Evolutionary conservation across 1,140 invertebrate species (phyloP).

Genomic region (Eupristina koningsbergeri): DNA sequence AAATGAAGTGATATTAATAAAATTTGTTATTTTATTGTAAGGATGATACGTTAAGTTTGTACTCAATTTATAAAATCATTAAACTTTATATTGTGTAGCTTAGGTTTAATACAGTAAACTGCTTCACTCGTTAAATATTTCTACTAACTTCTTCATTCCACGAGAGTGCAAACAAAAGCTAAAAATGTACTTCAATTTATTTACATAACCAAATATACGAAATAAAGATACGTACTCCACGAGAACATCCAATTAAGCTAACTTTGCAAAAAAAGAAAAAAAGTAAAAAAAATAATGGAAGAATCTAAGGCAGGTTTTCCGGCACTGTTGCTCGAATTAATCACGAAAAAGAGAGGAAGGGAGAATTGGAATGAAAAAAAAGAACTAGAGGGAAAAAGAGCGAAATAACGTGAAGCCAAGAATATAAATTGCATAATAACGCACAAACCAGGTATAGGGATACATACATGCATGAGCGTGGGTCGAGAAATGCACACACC

Average conservation of each 20-base stretch:
- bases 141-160: not conserved
- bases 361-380: slow-evolving; percentile 8
- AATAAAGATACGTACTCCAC: slow-evolving; percentile 32
- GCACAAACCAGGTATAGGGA: not conserved
- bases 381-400: not conserved
- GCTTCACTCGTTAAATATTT: slow-evolving; percentile 10
- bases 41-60: not conserved
- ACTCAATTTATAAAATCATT: not conserved
- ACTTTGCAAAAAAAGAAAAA: slow-evolving; percentile 19
- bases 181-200: slow-evolving; percentile 40
- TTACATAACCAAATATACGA: slow-evolving; percentile 31
- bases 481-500: not conserved
- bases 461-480: not conserved
- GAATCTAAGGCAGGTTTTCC: slow-evolving; percentile 56
- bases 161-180: slow-evolving; percentile 19
- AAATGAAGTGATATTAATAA: not conserved
- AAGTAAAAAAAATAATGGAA: slow-evolving; percentile 44
- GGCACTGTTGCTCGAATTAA: slow-evolving; percentile 38
- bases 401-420: slow-evolving; percentile 7
- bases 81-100: not conserved
- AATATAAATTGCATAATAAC: slow-evolving; percentile 40
- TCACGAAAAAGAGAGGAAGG: slow-evolving; percentile 44
- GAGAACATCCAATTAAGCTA: slow-evolving; percentile 35
- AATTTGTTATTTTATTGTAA: not conserved
- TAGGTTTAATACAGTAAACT: not conserved